Conservation (phyloP, 1,140 invertebrate genomes). For the Sycobia sp. region DNA sequence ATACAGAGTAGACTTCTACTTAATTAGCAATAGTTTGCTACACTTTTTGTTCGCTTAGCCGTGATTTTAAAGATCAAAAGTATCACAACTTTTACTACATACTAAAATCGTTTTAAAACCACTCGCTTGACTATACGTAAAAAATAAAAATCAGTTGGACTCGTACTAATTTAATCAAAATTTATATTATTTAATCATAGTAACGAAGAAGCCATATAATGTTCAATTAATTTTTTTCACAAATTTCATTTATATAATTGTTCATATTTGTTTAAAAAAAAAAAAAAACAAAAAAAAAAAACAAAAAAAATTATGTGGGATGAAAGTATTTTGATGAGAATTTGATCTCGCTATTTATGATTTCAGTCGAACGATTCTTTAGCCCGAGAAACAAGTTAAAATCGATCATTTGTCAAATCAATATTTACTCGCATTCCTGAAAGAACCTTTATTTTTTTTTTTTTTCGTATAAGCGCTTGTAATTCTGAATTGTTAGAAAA, state of each 20-base stretch:
- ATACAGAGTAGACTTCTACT: conserved; percentile 20
- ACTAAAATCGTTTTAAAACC: not conserved
- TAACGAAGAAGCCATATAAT: conserved; percentile 24
- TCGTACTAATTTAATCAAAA: conserved; percentile 12
- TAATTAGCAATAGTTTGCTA: conserved; percentile 19
- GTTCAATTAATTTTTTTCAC: conserved; percentile 12
- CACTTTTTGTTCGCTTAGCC: conserved; percentile 31
- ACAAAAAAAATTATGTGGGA: too few species aligned
- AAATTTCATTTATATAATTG: conserved; percentile 21
- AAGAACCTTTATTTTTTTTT: conserved; percentile 2
- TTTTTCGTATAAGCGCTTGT: conserved; percentile 10
- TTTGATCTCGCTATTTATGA: conserved; percentile 11
- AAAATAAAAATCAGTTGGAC: conserved; percentile 16
- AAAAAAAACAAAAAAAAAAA: conserved; percentile 2
- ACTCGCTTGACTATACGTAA: conserved; percentile 11
- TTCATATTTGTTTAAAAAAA: not conserved
- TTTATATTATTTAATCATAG: not conserved
- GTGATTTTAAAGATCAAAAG: conserved; percentile 31
- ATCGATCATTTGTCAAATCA: conserved; percentile 34
- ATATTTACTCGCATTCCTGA: conserved; percentile 18
- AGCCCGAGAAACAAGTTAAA: conserved; percentile 37
- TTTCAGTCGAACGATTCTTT: conserved; percentile 23
- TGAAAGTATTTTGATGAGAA: not conserved
- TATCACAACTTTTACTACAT: conserved; percentile 32
- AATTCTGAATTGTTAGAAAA: conserved; percentile 24